These are phyloP conservation scores for Xestoiulus laeticollis DNA, from an alignment of 2,888 invertebrate genomes.

Conservation along the genomic window DNA sequence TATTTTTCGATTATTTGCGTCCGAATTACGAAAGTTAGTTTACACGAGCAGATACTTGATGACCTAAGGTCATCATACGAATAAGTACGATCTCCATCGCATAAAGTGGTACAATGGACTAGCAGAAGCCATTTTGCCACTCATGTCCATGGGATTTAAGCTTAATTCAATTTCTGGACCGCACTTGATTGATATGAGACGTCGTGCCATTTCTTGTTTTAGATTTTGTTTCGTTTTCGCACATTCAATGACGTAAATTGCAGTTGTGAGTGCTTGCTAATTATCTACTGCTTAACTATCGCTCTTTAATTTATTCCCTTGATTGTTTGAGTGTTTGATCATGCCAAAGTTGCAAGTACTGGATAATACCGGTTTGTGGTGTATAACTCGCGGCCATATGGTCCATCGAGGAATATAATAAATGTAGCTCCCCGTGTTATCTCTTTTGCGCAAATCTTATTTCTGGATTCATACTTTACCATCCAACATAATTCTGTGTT, in stretches of 20 bases:
- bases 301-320: background rate
- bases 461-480: background rate
- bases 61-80: background rate
- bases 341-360: background rate
- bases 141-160: background rate
- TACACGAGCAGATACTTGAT: background rate
- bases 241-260: background rate
- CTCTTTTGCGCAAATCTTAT: background rate
- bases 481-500: background rate
- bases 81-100: background rate
- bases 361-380: background rate
- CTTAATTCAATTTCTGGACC: background rate
- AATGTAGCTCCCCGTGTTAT: background rate
- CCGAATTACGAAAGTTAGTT: background rate
- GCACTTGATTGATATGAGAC: background rate
- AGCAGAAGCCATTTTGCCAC: constrained; percentile 20
- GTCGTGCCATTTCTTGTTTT: background rate
- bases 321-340: background rate
- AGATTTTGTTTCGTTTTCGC: background rate
- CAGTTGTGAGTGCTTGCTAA: constrained; percentile 5
- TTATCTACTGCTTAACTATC: background rate
- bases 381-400: background rate
- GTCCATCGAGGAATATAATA: background rate
- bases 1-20: background rate
- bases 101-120: background rate